phyloP scores from a whole-genome alignment of 2,888 invertebrate genomes.

The Bedellia somnulentella region DNA sequence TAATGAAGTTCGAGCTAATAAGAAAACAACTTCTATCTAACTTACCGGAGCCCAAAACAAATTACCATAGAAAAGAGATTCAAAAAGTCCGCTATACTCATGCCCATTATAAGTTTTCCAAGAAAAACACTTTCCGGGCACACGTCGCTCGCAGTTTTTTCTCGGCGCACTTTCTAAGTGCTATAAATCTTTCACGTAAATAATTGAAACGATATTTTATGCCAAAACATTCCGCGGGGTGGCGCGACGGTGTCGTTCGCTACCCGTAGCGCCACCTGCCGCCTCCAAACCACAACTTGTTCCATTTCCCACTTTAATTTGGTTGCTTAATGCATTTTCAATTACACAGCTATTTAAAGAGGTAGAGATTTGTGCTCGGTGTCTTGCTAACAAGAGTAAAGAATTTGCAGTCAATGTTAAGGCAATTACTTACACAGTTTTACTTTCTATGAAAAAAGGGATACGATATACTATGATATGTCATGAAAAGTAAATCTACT shows the following conservation, averaged over 20 bases:
- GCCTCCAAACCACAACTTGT: constrained; percentile 45
- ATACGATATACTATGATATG: too few species aligned
- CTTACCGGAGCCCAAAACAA: constrained; percentile 53
- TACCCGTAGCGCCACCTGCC: constrained; percentile 32
- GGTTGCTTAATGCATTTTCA: constrained; percentile 62
- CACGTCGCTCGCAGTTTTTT: constrained; percentile 57
- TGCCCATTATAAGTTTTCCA: constrained; percentile 58
- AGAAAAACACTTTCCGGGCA: constrained; percentile 61
- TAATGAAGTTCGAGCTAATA: too few species aligned
- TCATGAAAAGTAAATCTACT: too few species aligned
- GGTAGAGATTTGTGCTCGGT: constrained; percentile 52
- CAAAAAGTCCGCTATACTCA: constrained; percentile 52
- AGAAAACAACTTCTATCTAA: neutral
- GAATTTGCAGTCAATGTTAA: too few species aligned
- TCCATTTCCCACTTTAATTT: constrained; percentile 60
- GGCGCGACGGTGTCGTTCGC: constrained; percentile 36
- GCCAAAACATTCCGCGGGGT: constrained; percentile 57
- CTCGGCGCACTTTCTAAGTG: constrained; percentile 60
- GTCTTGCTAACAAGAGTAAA: too few species aligned
- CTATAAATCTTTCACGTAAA: constrained; percentile 61
- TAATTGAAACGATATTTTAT: constrained; percentile 65
- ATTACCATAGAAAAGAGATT: constrained; percentile 61
- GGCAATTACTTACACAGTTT: too few species aligned
- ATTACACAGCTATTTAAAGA: constrained; percentile 52
- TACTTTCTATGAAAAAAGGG: too few species aligned